These are phyloP conservation scores for Tetheella fluctuosa DNA, from an alignment of 2,888 invertebrate species.

Conservation along the genomic window DNA sequence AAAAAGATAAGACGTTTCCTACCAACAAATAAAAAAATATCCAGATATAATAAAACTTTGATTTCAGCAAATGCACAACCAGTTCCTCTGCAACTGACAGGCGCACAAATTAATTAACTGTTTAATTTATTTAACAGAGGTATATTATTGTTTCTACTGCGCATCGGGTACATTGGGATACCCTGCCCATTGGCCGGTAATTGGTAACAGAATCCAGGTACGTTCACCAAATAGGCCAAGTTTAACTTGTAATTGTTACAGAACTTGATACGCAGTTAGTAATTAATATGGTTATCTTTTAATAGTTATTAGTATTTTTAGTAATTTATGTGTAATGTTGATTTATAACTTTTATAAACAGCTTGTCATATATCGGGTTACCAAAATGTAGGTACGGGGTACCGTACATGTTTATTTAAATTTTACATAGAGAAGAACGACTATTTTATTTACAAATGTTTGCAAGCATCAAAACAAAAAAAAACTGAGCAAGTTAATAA, in stretches of 20 bases:
- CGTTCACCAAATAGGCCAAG: slow-evolving; percentile 35
- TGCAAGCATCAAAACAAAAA: too few relatives aligned
- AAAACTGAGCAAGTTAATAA: too few relatives aligned
- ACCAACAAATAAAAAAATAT: neutral
- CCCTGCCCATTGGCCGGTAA: slow-evolving; percentile 34
- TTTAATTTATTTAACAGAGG: slow-evolving; percentile 18
- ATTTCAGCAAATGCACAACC: neutral
- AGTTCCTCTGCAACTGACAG: neutral
- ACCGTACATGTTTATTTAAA: too few relatives aligned
- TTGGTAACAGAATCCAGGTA: slow-evolving; percentile 45
- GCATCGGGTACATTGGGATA: slow-evolving; percentile 28
- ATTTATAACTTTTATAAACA: too few relatives aligned
- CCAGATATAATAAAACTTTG: neutral
- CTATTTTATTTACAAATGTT: too few relatives aligned
- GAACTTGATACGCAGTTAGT: slow-evolving; percentile 33
- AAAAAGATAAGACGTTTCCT: neutral
- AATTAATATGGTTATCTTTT: slow-evolving; percentile 14
- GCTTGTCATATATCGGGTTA: too few relatives aligned
- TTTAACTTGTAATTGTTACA: slow-evolving; percentile 31
- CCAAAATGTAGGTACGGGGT: too few relatives aligned
- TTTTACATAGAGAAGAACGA: too few relatives aligned
- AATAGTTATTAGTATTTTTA: neutral
- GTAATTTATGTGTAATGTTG: too few relatives aligned
- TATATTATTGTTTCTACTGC: slow-evolving; percentile 18
- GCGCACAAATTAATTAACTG: slow-evolving; percentile 4